Base-by-base conservation (phyloP, 1,140 invertebrate genomes). In the Drosophila funebris region DNA sequence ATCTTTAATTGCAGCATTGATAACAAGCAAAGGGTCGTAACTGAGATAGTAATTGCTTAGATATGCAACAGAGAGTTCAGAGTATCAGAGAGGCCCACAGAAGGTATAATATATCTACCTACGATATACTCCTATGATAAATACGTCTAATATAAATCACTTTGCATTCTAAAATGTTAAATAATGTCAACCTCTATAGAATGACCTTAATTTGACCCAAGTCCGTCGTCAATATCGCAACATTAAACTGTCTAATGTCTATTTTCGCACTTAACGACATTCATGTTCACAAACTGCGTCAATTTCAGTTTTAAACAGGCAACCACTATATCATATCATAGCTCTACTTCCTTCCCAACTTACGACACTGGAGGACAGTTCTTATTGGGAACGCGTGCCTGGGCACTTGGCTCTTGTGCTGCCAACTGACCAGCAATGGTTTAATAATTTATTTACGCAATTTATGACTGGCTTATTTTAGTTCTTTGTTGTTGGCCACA, bases 361-460 rank as follows among this genome's bases (percentile, higher is more conserved):
- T 22, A 52, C 6, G 20, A 43, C 31, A 46, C 43, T 11, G 5
- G 53, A 53, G 58, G 18, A 14, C 11, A 41, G 41, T 46, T 11
- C 31, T 50, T 18, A 43, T 13, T 82, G 31, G 29, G 44, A 29
- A 27, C 20, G 80, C 80, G 80, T 84, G 80, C 67, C 57, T 41
- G 18, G 22, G 31, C 24, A 36, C 27, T 52, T 52, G 14, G 33
- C 48, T 24, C 20, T 61, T 70, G 63, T 61, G 52, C 43, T 62
- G 57, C 27, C 22, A 39, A 13, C 33, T 56, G 73, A 56, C 75
- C 44, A 16, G 33, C 44, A 18, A 46, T 31, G 13, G 58, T 50
- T 88, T 73, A 88, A 88, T 87, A 88, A 88, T 83, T 88, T 44
- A 88, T 88, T 88, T 88, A 79, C 83, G 83, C 83, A 89, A 83